Base-by-base conservation (phyloP, 30 jellyfish, hydroid and myxozoan species). In the Phacellophora camtschatica region DNA sequence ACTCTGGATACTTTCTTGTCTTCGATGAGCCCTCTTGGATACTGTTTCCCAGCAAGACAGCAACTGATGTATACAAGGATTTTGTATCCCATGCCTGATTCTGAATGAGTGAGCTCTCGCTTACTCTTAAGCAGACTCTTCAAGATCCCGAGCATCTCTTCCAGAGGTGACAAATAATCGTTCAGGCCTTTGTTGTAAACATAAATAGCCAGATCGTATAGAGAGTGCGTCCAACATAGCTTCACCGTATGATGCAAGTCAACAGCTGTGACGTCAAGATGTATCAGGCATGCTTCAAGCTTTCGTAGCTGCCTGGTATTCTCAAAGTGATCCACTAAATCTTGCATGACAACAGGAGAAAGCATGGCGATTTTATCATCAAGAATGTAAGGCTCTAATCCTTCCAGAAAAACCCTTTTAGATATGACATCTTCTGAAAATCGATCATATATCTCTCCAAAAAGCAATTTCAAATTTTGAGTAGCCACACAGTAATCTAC, bases 291-390 rank as follows among this genome's bases (percentile, higher is more conserved):
- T 7, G 95, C 65, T 70, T 94, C 97, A 8, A 94, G 83, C 46
- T 88, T 86, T 25, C 81, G 54, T 23, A 94, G 78, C 19, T 88
- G 95, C 29, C 76, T 87, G 7, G 99, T 81, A 31, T 58, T 53
- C 74, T 94, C 99, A 61, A 81, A 94, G 34, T 87, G 97, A 48
- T 85, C 95, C 49, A 94, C 90, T 27, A 87, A 78, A 71, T 94
- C 99, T 32, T 84, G 99, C 97, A 94, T 94, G 39, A 94, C 95
- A n/a, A 88, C 93, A 15, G 99, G 96, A 0, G 94, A 75, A 45
- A 94, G 85, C 55, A 43, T 48, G 5, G 88, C 33, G 16, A 87
- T 37, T 24, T 84, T 83, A 24, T 81, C 94, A 74, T 87, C 94
- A 25, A 88, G 77, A 42, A 94, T 94, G 73, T 77, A 94, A 41